Evolutionary conservation across 2,113 vertebrate genomes (phyloP).

Genomic region (Nipponia nippon): DNA sequence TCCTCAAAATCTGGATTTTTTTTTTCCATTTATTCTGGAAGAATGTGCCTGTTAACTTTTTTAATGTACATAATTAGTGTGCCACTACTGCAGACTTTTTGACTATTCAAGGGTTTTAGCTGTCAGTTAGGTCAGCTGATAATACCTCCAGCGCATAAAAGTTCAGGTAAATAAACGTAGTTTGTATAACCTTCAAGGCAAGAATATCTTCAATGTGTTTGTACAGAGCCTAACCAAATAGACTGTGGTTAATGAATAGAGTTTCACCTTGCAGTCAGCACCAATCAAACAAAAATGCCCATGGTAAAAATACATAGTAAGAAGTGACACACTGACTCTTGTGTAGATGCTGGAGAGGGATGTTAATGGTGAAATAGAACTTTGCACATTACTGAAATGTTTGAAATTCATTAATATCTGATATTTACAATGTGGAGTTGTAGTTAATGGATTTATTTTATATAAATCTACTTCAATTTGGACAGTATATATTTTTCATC

Average conservation of each 20-base stretch:
- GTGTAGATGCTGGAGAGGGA: not conserved
- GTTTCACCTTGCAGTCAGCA: not conserved
- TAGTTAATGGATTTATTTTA: not conserved
- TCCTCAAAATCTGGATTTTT: not conserved
- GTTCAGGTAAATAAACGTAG: not conserved
- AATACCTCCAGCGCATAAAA: not conserved
- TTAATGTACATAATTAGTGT: not conserved
- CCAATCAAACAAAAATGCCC: not conserved
- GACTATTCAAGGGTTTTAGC: not conserved
- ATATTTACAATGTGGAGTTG: not conserved
- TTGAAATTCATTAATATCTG: not conserved
- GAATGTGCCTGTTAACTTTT: not conserved
- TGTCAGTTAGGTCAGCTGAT: not conserved
- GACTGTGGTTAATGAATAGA: not conserved
- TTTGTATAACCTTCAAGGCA: not conserved
- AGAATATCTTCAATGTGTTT: not conserved
- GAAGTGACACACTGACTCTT: not conserved
- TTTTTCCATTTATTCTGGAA: not conserved
- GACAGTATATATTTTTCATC: not conserved
- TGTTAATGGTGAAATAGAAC: not conserved
- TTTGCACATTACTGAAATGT: not conserved
- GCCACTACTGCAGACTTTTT: not conserved
- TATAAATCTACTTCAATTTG: not conserved
- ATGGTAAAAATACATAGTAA: not conserved
- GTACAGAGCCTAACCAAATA: not conserved